These are phyloP conservation scores for Drosophila mayaguana DNA, from an alignment of 2,888 invertebrate genomes.

Conservation along the genomic window DNA sequence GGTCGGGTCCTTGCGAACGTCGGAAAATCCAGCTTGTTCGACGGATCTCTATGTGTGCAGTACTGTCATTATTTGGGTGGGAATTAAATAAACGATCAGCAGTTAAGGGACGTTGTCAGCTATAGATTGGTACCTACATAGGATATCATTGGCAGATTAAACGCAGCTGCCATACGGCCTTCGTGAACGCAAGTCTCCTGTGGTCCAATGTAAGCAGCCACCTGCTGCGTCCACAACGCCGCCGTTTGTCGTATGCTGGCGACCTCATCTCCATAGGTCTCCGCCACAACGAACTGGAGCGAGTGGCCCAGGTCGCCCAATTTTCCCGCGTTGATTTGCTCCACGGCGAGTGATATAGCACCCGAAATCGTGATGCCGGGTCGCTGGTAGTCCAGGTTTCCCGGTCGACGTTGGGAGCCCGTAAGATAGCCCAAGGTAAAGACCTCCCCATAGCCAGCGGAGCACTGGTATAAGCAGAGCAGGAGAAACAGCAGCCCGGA, in stretches of 20 bases:
- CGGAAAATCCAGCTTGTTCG: constrained; percentile 94
- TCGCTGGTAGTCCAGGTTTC: constrained; percentile 91
- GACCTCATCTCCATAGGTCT: constrained; percentile 95
- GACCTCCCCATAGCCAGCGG: constrained; percentile 85
- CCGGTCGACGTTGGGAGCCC: constrained; percentile 91
- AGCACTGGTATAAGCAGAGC: constrained; percentile 23
- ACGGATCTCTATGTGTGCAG: constrained; percentile 95
- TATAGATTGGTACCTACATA: constrained; percentile 89
- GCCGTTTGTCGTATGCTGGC: constrained; percentile 94
- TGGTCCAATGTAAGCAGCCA: constrained; percentile 95
- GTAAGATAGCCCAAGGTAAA: constrained; percentile 94
- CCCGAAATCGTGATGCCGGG: constrained; percentile 91
- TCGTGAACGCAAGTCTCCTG: constrained; percentile 94
- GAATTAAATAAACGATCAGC: background rate
- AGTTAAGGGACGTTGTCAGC: too few relatives aligned
- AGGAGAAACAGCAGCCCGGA: constrained; percentile 35
- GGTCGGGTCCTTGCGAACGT: constrained; percentile 97
- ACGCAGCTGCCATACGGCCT: constrained; percentile 96
- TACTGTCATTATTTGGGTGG: constrained; percentile 87
- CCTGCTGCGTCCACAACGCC: constrained; percentile 92
- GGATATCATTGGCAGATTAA: constrained; percentile 98
- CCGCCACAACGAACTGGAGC: constrained; percentile 92
- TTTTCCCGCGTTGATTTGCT: constrained; percentile 90
- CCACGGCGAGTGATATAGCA: constrained; percentile 94
- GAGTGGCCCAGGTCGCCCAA: constrained; percentile 88